Evolutionary conservation across 1,140 invertebrate genomes (phyloP).

Genomic region (Scylla paramamosain): DNA sequence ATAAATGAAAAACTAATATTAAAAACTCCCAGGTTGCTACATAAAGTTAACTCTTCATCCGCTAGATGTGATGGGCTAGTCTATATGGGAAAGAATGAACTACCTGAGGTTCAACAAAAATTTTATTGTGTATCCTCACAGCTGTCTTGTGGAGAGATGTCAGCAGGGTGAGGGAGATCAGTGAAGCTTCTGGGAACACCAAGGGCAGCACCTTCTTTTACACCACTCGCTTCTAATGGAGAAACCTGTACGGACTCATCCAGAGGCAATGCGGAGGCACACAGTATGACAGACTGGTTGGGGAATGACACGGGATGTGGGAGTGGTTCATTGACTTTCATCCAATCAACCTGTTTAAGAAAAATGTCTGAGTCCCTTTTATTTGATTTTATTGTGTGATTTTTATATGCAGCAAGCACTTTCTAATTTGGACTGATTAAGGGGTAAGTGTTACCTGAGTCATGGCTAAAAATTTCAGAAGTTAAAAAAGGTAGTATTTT

Average conservation of each 20-base stretch:
- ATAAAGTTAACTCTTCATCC: too few species aligned
- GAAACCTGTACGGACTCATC: not conserved
- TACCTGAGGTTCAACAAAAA: not conserved
- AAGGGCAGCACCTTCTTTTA: not conserved
- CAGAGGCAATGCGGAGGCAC: slow-evolving; percentile 1
- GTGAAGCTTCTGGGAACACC: not conserved
- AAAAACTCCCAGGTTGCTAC: too few species aligned
- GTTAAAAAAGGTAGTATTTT: too few species aligned
- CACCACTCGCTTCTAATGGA: not conserved
- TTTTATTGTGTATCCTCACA: slow-evolving; percentile 46
- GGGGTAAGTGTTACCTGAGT: too few species aligned
- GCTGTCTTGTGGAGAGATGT: not conserved
- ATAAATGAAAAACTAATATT: too few species aligned
- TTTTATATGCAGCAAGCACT: too few species aligned
- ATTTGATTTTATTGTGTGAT: too few species aligned
- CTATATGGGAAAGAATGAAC: slow-evolving; percentile 43
- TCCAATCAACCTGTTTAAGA: slow-evolving; percentile 48
- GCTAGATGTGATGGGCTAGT: not conserved
- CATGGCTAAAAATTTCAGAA: too few species aligned
- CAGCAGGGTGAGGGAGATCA: not conserved
- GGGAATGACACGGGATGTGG: slow-evolving; percentile 46
- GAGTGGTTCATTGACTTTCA: slow-evolving; percentile 33
- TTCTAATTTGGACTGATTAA: too few species aligned
- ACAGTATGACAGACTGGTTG: slow-evolving; percentile 34
- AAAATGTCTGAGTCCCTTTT: not conserved